These are phyloP conservation scores for Oasisia sp. DNA, from an alignment of 2,888 invertebrate species.

Conservation along the genomic window DNA sequence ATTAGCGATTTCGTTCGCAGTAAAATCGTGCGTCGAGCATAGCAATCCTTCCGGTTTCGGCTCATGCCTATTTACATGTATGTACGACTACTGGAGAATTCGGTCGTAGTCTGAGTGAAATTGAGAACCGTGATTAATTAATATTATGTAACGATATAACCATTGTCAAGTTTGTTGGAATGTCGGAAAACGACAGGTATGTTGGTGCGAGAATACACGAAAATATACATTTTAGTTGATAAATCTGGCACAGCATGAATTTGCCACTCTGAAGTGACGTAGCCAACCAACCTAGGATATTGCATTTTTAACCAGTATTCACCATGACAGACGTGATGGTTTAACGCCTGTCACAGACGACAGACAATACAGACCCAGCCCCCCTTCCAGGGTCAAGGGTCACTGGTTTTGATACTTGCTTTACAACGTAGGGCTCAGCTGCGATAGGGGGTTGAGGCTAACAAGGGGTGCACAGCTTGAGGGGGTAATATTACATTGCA, in stretches of 20 bases:
- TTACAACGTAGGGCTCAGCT: slow-evolving; percentile 2
- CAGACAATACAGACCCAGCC: background rate
- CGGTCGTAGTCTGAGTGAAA: background rate
- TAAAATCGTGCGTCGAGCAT: background rate
- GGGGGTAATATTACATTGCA: background rate
- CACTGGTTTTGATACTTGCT: slow-evolving; percentile 3
- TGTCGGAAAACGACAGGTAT: background rate
- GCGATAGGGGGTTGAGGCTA: background rate
- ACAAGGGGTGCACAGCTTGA: background rate
- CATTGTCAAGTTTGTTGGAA: background rate
- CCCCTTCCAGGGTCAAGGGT: background rate
- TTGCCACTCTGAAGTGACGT: background rate
- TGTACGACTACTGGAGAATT: background rate
- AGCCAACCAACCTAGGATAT: background rate
- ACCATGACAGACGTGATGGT: background rate
- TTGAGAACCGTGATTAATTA: background rate
- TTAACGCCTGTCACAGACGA: background rate
- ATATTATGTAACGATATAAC: background rate
- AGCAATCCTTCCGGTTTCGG: background rate
- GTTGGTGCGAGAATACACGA: background rate
- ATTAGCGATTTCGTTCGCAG: background rate
- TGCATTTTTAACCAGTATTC: background rate
- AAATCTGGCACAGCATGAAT: background rate
- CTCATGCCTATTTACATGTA: background rate
- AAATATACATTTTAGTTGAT: background rate